Evolutionary conservation across 2,797 vertebrate species (phyloP).

Genomic region (Etheostoma perlongum): DNA sequence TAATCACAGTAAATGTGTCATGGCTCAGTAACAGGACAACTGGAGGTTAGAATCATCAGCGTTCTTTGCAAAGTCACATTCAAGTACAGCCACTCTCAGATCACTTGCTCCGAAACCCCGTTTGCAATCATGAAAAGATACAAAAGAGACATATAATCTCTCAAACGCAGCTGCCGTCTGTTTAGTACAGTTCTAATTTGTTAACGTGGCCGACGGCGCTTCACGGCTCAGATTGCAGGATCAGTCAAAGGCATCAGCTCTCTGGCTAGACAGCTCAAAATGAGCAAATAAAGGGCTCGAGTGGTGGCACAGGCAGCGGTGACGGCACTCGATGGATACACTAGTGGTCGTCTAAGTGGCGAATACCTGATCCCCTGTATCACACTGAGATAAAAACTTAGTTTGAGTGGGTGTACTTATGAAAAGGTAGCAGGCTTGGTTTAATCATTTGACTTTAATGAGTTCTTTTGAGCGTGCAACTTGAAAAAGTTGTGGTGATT

Average conservation of each 20-base stretch:
- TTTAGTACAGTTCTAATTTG: slow-evolving; percentile 60
- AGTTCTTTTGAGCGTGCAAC: slow-evolving; percentile 8
- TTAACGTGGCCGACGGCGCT: slow-evolving; percentile 56
- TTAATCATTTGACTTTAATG: slow-evolving; percentile 27
- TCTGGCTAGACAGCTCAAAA: slow-evolving; percentile 41
- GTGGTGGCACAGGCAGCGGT: slow-evolving; percentile 22
- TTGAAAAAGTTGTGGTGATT: slow-evolving; percentile 12
- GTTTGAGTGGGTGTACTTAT: slow-evolving; percentile 1
- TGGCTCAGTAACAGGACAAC: slow-evolving; percentile 37
- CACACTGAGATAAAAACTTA: slow-evolving; percentile 16
- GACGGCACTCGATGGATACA: slow-evolving; percentile 39
- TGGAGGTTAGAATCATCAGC: slow-evolving; percentile 45
- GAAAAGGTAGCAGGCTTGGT: neutral
- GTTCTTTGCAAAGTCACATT: slow-evolving; percentile 58
- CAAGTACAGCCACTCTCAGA: slow-evolving; percentile 49
- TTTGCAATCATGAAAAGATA: slow-evolving; percentile 57
- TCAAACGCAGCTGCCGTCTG: slow-evolving; percentile 58
- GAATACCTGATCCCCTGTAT: slow-evolving; percentile 43
- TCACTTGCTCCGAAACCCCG: slow-evolving; percentile 15
- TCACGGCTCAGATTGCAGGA: slow-evolving; percentile 35
- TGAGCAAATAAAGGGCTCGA: slow-evolving; percentile 51
- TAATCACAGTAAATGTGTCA: slow-evolving; percentile 24
- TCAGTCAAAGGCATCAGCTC: slow-evolving; percentile 53
- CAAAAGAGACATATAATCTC: slow-evolving; percentile 67
- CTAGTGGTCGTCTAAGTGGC: slow-evolving; percentile 40